Evolutionary conservation across 2,888 invertebrate species (phyloP).

Genomic region (Lasioglossum oenotherae): DNA sequence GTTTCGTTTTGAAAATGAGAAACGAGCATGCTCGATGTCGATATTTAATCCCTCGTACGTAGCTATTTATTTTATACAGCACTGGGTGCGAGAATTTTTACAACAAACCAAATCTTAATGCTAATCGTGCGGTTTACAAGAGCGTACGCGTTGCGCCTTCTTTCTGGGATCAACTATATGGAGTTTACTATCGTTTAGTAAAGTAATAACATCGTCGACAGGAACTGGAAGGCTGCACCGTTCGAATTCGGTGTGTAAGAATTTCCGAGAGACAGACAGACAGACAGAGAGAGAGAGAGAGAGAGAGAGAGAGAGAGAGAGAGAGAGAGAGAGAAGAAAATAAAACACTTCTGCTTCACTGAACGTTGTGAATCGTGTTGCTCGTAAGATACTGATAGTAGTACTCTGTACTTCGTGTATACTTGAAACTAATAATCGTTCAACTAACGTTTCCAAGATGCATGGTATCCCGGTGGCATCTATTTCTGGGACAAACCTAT

Average conservation of each 20-base stretch:
- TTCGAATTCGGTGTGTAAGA: slow-evolving; percentile 30
- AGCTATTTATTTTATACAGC: slow-evolving; percentile 52
- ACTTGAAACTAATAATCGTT: slow-evolving; percentile 49
- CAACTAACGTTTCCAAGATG: slow-evolving; percentile 63
- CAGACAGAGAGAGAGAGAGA: neutral
- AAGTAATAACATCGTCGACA: slow-evolving; percentile 37
- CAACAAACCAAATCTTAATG: slow-evolving; percentile 37
- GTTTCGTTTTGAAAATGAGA: neutral
- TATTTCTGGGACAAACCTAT: slow-evolving; percentile 72
- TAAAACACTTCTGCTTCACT: slow-evolving; percentile 49
- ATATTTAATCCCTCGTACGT: slow-evolving; percentile 46
- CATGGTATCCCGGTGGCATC: slow-evolving; percentile 74
- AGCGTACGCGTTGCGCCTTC: slow-evolving; percentile 33
- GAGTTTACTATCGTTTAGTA: slow-evolving; percentile 26
- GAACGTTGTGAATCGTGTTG: slow-evolving; percentile 39
- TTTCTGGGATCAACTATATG: slow-evolving; percentile 13
- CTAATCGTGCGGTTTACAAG: slow-evolving; percentile 33
- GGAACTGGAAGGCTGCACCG: slow-evolving; percentile 49
- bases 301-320: neutral
- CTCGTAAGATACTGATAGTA: slow-evolving; percentile 57
- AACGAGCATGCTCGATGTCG: neutral
- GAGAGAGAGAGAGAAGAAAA: slow-evolving; percentile 30
- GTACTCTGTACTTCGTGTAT: slow-evolving; percentile 53
- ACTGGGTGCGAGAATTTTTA: slow-evolving; percentile 50
- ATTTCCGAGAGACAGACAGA: neutral